phyloP scores from a whole-genome alignment of 2,888 invertebrate species.

The Atethmia centrago region DNA sequence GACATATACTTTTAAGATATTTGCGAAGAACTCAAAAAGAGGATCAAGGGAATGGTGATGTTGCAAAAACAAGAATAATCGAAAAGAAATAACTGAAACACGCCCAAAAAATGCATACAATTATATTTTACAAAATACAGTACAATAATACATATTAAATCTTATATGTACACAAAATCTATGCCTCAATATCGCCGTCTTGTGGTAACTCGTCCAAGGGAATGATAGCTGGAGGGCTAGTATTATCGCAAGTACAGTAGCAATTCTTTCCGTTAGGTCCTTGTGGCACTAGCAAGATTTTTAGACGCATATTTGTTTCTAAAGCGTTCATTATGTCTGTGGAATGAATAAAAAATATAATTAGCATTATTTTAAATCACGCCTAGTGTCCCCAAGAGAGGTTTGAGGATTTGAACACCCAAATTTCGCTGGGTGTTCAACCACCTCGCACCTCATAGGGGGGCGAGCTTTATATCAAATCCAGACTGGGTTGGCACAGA shows the following conservation, averaged over 20 bases:
- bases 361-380: neutral
- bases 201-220: conserved; percentile 63
- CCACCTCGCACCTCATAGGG: too few relatives aligned
- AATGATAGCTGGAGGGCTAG: conserved; percentile 68
- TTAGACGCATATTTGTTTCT: conserved; percentile 74
- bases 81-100: neutral
- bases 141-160: conserved; percentile 25
- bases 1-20: too few relatives aligned
- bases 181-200: conserved; percentile 17
- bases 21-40: too few relatives aligned
- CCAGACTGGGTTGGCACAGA: too few relatives aligned
- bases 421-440: neutral
- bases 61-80: neutral
- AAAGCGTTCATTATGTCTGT: conserved; percentile 77
- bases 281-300: conserved; percentile 75
- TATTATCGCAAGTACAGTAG: conserved; percentile 77
- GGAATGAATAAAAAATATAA: conserved; percentile 19
- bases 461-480: too few relatives aligned
- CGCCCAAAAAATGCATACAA: conserved; percentile 2
- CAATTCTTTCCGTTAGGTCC: conserved; percentile 75
- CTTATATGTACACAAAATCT: neutral
- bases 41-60: neutral
- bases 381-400: neutral
- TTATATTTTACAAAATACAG: conserved; percentile 18
- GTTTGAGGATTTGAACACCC: neutral